phyloP scores from a whole-genome alignment of 2,113 vertebrate species.

The Hemibagrus wyckioides region DNA sequence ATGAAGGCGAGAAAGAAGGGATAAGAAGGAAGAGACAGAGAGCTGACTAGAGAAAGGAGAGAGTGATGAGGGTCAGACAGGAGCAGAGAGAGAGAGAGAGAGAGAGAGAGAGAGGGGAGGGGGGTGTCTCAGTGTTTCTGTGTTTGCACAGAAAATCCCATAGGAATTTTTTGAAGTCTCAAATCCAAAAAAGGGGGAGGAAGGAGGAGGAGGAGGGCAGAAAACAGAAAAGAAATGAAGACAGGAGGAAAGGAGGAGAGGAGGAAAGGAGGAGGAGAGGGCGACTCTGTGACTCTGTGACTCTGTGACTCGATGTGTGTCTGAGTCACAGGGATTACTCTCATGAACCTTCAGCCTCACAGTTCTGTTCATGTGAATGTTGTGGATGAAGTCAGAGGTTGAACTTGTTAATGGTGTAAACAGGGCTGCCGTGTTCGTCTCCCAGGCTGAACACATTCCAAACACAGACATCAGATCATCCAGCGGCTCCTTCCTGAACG shows the following conservation, averaged over 20 bases:
- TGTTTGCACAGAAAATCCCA: slow-evolving; percentile 72
- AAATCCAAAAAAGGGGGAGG: slow-evolving; percentile 66
- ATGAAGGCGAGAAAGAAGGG: not conserved
- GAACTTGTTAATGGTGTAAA: not conserved
- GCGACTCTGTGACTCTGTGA: not conserved
- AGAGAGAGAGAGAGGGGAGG: slow-evolving; percentile 43
- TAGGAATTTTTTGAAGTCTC: slow-evolving; percentile 76
- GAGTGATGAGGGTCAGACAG: not conserved
- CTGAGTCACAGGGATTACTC: not conserved
- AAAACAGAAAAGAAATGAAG: not conserved
- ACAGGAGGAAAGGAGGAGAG: not conserved
- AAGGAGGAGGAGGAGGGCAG: slow-evolving; percentile 41
- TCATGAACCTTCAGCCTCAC: not conserved
- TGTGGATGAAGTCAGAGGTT: not conserved
- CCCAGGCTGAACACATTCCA: not conserved
- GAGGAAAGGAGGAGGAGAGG: not conserved
- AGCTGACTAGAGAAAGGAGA: not conserved
- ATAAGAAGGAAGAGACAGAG: too few relatives aligned
- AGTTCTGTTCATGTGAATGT: not conserved
- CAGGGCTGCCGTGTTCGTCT: not conserved
- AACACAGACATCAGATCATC: not conserved
- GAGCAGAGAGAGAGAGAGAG: slow-evolving; percentile 37
- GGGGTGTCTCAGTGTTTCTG: slow-evolving; percentile 64
- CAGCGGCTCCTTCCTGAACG: not conserved
- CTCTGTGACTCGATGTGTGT: not conserved